Percentiles rank a stretch among this genome's conserved stretches.
Conservation (phyloP, 2,888 invertebrate species). For the Drosophila neotestacea region DNA sequence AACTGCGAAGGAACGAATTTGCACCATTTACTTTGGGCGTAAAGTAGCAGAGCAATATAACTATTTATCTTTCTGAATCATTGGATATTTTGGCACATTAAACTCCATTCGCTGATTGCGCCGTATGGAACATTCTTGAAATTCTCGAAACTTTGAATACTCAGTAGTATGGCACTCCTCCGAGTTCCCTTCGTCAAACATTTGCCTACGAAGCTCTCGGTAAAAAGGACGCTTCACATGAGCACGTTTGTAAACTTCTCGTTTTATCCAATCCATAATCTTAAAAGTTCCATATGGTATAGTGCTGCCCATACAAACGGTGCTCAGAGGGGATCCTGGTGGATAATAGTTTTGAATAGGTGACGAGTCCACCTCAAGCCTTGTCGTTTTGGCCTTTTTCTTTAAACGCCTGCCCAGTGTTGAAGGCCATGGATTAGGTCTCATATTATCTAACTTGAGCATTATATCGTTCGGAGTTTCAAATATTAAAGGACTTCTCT, state of each 20-base stretch:
- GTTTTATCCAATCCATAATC: slow-evolving; percentile 39
- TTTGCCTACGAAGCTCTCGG: slow-evolving; percentile 28
- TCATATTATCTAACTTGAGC: not conserved
- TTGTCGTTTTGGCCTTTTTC: not conserved
- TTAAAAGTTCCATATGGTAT: slow-evolving; percentile 31
- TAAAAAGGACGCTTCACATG: slow-evolving; percentile 15
- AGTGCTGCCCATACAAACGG: slow-evolving; percentile 34
- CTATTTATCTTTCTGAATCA: slow-evolving; percentile 10
- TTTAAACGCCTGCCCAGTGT: not conserved
- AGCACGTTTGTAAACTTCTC: slow-evolving; percentile 9
- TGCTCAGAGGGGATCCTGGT: not conserved
- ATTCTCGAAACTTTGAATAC: slow-evolving; percentile 17
- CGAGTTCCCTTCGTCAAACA: slow-evolving; percentile 26
- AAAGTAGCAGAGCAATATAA: not conserved
- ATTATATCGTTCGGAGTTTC: not conserved
- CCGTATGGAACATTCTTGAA: slow-evolving; percentile 43
- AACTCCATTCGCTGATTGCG: slow-evolving; percentile 56
- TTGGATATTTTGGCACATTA: slow-evolving; percentile 50
- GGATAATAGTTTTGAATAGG: slow-evolving; percentile 36
- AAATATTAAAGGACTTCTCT: not conserved
- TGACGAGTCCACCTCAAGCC: not conserved
- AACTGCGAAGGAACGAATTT: no score
- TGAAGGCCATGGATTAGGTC: not conserved
- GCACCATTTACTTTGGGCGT: no score
- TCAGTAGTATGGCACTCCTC: slow-evolving; percentile 43